phyloP scores from a whole-genome alignment of 2,797 vertebrate genomes.

The Perdix hodgsoniae region DNA sequence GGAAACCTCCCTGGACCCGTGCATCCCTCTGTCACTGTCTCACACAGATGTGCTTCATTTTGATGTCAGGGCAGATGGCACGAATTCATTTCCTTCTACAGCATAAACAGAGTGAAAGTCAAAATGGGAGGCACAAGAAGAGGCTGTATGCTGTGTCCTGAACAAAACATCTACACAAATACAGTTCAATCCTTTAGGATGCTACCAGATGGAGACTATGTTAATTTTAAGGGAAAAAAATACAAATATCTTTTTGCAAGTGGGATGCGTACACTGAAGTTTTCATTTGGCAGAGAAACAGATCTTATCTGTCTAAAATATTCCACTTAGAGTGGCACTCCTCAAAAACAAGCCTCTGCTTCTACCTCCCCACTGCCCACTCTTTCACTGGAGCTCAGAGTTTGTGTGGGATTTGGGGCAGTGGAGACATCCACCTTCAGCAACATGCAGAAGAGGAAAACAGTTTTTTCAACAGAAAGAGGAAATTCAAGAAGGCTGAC shows the following conservation, averaged over 20 bases:
- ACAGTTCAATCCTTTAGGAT: not conserved
- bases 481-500: not conserved
- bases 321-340: slow-evolving; percentile 12
- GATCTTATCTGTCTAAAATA: slow-evolving; percentile 38
- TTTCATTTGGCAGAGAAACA: slow-evolving; percentile 54
- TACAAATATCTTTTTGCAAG: slow-evolving; percentile 1
- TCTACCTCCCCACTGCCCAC: slow-evolving; percentile 1
- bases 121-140: not conserved
- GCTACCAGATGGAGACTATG: slow-evolving; percentile 49
- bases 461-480: not conserved
- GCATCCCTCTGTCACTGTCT: not conserved
- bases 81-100: not conserved
- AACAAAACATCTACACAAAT: not conserved
- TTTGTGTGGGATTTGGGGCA: accelerated
- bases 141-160: not conserved
- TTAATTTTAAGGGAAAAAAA: slow-evolving; percentile 54
- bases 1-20: accelerated
- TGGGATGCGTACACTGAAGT: not conserved
- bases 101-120: not conserved
- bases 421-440: not conserved
- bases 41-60: not conserved
- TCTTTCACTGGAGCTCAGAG: not conserved
- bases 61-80: not conserved
- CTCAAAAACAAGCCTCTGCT: slow-evolving; percentile 6
- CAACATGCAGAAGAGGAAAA: not conserved